Evolutionary conservation across 2,113 vertebrate species (phyloP), one percentile per base, ranked within the genome.

Genomic region (Caranx melampygus): DNA sequence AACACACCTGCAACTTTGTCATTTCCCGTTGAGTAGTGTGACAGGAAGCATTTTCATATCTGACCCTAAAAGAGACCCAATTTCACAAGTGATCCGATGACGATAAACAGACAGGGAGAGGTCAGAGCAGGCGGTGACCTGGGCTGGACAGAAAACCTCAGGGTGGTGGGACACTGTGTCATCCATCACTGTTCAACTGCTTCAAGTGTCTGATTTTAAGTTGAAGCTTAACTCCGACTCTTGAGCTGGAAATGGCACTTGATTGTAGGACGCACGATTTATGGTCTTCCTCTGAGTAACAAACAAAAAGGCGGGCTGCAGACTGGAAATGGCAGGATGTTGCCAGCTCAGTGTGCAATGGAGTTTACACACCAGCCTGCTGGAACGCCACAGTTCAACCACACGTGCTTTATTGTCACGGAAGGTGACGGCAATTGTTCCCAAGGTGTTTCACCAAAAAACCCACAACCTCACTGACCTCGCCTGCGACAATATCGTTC

Each of bases 31-130:
- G 0, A 26, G 16, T 68, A 1, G 49, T 40, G 51, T 2, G 7
- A 59, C 11, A 61, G 69, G 81, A 85, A 78, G 26, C 18, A 4
- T 26, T 15, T 47, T 31, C 62, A 79, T 26, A 66, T 80, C 45
- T 65, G 26, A 3, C 44, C 3, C 4, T 42, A 42, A 12, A 14
- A 34, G 37, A 44, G 6, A 33, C 20, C 26, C 5, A 9, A 55
- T 54, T 34, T 78, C 21, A 11, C 21, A 20, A 58, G 15, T 55
- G 31, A 26, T 5, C 5, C 2, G 12, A 21, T 60, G 58, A 74
- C 6, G 47, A 62, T 5, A 65, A 14, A 37, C 26, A 31, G 34
- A 58, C 35, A 51, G 9, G 35, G 5, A 16, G 3, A 44, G 3
- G 7, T 42, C 26, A 26, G 45, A 4, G 69, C 31, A 12, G 65